phyloP scores from a whole-genome alignment of 2,113 vertebrate species.

The Tragulus kanchil region DNA sequence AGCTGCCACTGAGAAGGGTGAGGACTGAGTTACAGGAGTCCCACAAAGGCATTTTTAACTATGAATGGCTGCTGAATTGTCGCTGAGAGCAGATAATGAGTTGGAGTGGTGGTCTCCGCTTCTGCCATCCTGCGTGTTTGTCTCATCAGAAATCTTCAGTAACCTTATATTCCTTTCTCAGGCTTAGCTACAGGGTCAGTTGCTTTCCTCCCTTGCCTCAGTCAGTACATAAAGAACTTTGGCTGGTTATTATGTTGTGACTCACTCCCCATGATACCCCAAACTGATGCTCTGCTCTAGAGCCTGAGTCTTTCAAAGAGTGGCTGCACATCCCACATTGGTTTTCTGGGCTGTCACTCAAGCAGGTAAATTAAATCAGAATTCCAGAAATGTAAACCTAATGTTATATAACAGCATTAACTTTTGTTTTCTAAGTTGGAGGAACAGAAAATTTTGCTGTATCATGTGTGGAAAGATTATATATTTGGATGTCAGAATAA shows the following conservation, averaged over 20 bases:
- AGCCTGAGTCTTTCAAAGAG: neutral
- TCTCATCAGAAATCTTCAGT: neutral
- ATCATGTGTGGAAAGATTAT: neutral
- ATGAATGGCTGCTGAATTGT: neutral
- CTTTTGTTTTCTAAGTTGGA: neutral
- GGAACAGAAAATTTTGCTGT: neutral
- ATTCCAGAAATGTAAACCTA: neutral
- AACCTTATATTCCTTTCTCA: neutral
- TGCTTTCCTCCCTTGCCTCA: neutral
- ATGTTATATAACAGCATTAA: neutral
- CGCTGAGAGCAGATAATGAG: too few relatives aligned
- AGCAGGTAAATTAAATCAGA: neutral
- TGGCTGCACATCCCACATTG: neutral
- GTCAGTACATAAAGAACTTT: slow-evolving; percentile 5
- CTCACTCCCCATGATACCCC: neutral
- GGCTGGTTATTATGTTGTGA: neutral
- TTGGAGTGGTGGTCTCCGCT: neutral
- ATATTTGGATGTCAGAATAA: neutral
- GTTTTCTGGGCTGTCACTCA: neutral
- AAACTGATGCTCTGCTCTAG: neutral
- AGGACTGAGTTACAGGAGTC: neutral
- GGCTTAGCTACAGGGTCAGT: neutral
- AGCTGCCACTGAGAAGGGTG: neutral
- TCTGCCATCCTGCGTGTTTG: neutral
- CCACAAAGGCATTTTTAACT: neutral